Evolutionary conservation across 2,113 vertebrate genomes (phyloP).

Genomic region (Oceanodroma tethys): DNA sequence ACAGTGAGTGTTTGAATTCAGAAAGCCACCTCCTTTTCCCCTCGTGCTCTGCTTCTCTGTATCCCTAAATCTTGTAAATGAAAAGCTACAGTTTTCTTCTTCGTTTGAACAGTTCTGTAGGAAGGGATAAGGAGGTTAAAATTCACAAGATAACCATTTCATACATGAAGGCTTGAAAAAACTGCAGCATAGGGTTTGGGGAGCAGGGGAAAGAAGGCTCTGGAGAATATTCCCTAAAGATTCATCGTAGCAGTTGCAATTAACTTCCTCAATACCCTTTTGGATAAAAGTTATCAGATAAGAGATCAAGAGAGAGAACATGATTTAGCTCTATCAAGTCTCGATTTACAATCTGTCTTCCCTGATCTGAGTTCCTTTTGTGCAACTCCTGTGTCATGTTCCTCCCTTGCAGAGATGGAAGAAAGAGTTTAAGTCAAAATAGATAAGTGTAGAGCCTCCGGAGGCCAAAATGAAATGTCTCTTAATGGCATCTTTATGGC

Average conservation of each 20-base stretch:
- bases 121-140: neutral
- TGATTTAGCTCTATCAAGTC: neutral
- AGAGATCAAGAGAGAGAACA: neutral
- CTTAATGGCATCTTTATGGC: neutral
- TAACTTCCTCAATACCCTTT: neutral
- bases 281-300: conserved; percentile 4
- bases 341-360: conserved; percentile 18
- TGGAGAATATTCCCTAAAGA: conserved; percentile 7
- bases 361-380: neutral
- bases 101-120: neutral
- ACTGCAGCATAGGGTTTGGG: neutral
- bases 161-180: neutral
- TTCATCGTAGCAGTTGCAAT: neutral
- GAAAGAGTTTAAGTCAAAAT: conserved; percentile 23
- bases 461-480: conserved; percentile 15
- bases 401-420: neutral
- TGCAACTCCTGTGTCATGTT: neutral
- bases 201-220: neutral
- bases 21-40: neutral
- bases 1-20: neutral
- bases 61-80: neutral
- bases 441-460: neutral
- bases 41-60: neutral
- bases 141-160: neutral
- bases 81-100: neutral